phyloP scores from a whole-genome alignment of 2,797 vertebrate species.

The Brotula barbata region DNA sequence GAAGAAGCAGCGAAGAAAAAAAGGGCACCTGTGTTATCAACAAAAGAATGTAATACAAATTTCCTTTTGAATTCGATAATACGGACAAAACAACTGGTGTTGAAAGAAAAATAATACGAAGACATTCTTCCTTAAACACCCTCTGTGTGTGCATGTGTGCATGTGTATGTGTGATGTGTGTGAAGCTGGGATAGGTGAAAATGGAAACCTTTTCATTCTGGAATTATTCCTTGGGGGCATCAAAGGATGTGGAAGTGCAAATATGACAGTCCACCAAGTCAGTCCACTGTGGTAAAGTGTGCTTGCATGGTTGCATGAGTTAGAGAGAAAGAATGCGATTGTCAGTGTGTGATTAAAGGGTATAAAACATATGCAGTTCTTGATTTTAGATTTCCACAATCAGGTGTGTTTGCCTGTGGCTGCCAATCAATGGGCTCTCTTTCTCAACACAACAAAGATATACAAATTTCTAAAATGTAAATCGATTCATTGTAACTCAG shows the following conservation, averaged over 20 bases:
- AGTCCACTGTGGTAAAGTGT: slow-evolving; percentile 29
- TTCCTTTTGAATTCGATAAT: too few species aligned
- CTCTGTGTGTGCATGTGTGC: slow-evolving; percentile 4
- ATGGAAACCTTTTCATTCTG: slow-evolving; percentile 63
- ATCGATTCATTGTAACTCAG: too few species aligned
- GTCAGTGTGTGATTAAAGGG: slow-evolving; percentile 31
- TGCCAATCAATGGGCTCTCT: slow-evolving; percentile 36
- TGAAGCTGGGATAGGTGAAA: slow-evolving; percentile 54
- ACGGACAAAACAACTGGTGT: too few species aligned
- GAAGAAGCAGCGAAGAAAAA: too few species aligned
- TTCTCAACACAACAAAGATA: too few species aligned
- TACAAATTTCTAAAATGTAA: too few species aligned
- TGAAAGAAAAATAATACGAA: too few species aligned
- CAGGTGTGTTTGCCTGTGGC: slow-evolving; percentile 28
- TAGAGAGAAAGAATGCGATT: background rate
- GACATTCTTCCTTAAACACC: background rate
- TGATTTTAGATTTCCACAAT: slow-evolving; percentile 53
- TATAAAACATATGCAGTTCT: slow-evolving; percentile 35
- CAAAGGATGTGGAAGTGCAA: slow-evolving; percentile 49
- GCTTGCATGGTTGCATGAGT: background rate
- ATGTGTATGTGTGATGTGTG: slow-evolving; percentile 3
- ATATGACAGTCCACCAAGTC: slow-evolving; percentile 52
- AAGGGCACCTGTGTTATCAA: too few species aligned
- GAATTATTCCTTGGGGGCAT: slow-evolving; percentile 44
- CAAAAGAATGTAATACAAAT: too few species aligned